Conservation (phyloP, 2,113 vertebrate genomes). For the Cathartes aura region DNA sequence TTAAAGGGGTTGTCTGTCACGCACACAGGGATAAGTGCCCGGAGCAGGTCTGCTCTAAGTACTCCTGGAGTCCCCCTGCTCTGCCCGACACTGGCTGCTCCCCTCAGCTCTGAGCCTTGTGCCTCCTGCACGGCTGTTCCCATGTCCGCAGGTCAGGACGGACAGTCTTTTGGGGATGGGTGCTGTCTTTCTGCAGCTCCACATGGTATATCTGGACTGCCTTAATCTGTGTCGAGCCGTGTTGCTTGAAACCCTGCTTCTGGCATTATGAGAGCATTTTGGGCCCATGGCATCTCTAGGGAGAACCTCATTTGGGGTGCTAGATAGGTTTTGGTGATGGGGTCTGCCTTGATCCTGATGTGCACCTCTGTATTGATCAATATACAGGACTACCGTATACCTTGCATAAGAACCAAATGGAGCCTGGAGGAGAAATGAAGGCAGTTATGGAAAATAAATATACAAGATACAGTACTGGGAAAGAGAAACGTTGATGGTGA, state of each 20-base stretch:
- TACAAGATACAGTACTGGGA: not conserved
- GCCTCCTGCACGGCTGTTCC: not conserved
- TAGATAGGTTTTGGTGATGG: not conserved
- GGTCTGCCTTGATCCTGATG: not conserved
- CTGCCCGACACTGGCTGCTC: not conserved
- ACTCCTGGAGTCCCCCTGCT: not conserved
- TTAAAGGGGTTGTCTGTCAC: accelerated
- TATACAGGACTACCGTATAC: not conserved
- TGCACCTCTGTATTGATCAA: not conserved
- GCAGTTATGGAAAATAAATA: not conserved
- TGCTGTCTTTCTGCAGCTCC: not conserved
- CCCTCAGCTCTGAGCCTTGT: not conserved
- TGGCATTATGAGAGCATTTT: not conserved
- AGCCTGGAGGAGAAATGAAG: not conserved
- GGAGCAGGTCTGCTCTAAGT: not conserved
- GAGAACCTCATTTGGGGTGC: not conserved
- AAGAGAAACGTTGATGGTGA: not conserved
- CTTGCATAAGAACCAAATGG: not conserved
- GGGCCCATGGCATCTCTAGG: not conserved
- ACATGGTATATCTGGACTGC: not conserved
- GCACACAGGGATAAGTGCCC: not conserved
- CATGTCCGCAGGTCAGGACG: not conserved
- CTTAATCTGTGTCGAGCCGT: not conserved
- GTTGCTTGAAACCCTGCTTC: not conserved
- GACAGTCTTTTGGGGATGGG: too few relatives aligned